A percentile compares a stretch with the other conserved stretches of the same genome.
phyloP scores from a whole-genome alignment of 2,888 invertebrate genomes.

The Tetramorium bicarinatum region DNA sequence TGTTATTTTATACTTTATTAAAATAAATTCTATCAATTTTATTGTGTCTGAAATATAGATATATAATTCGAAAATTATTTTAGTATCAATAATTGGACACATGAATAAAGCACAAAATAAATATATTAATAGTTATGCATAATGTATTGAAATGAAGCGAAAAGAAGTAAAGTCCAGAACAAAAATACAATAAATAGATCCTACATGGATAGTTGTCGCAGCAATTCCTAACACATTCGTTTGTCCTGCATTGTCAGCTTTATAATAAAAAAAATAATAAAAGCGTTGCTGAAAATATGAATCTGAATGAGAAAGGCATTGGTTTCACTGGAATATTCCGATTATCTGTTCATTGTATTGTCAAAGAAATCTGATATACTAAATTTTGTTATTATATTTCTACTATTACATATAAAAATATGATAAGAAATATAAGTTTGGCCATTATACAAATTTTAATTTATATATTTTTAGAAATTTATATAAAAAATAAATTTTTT shows the following conservation, averaged over 20 bases:
- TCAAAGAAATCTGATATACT: not conserved
- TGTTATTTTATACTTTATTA: not conserved
- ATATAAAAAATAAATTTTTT: not conserved
- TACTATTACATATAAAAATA: not conserved
- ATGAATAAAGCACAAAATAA: not conserved
- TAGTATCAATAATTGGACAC: not conserved
- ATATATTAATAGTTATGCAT: not conserved
- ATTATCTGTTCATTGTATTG: not conserved
- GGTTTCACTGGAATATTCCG: not conserved
- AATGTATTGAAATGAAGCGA: not conserved
- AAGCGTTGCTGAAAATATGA: slow-evolving; percentile 12
- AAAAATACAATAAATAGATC: not conserved
- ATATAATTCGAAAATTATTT: not conserved
- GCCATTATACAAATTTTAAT: not conserved
- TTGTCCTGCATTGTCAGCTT: slow-evolving; percentile 16
- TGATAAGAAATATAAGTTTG: not conserved
- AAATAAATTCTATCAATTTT: not conserved
- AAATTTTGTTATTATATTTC: not conserved
- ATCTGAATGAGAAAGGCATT: not conserved
- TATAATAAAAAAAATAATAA: not conserved
- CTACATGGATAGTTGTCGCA: not conserved
- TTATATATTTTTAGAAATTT: slow-evolving; percentile 6
- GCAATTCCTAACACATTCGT: not conserved
- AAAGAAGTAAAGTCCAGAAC: not conserved
- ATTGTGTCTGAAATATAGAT: not conserved